Evolutionary conservation across 37 sponge, comb jelly and placozoan genomes (phyloP), one percentile per base, ranked within the genome.

Genomic region (Beroe ovata): DNA sequence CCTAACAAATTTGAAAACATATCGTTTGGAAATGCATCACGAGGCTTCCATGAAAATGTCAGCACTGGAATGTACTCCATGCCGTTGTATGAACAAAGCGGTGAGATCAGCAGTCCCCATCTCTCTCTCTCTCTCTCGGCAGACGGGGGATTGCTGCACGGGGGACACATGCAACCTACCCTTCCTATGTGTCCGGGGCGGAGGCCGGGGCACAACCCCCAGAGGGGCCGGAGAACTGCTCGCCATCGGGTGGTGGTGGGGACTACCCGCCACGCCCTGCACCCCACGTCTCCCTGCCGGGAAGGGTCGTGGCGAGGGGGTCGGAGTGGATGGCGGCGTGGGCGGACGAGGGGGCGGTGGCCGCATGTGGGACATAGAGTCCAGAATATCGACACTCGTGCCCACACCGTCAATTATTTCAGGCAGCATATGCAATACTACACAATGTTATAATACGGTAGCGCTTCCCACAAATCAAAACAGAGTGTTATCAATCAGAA

Each of bases 101-200:
- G n/a, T n/a, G n/a, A n/a, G n/a, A n/a, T n/a, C n/a, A n/a, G n/a
- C n/a, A n/a, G n/a, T n/a, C n/a, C n/a, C n/a, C n/a, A n/a, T n/a
- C n/a, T n/a, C n/a, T n/a, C n/a, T n/a, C n/a, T n/a, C n/a, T n/a
- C n/a, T n/a, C n/a, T n/a, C n/a, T n/a, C n/a, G n/a, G n/a, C n/a
- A n/a, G n/a, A n/a, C n/a, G n/a, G n/a, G n/a, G n/a, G n/a, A n/a
- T n/a, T n/a, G n/a, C n/a, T n/a, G n/a, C n/a, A n/a, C n/a, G n/a
- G n/a, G n/a, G n/a, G n/a, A 77, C 11, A 77, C 84, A 77, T 42
- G 84, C 42, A 39, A 77, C 84, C 42, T 77, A 77, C 84, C 84
- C 84, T 77, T 77, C 84, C 84, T 11, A 25, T 77, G 84, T 6
- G 84, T 32, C 11, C 84, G 41, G 35, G 84, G 84, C 20, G 84